A percentile compares a stretch with the other conserved stretches of the same genome.
These are phyloP conservation scores for Pseudococcus jackbeardsleyi DNA, from an alignment of 2,888 invertebrate species.

Conservation along the genomic window DNA sequence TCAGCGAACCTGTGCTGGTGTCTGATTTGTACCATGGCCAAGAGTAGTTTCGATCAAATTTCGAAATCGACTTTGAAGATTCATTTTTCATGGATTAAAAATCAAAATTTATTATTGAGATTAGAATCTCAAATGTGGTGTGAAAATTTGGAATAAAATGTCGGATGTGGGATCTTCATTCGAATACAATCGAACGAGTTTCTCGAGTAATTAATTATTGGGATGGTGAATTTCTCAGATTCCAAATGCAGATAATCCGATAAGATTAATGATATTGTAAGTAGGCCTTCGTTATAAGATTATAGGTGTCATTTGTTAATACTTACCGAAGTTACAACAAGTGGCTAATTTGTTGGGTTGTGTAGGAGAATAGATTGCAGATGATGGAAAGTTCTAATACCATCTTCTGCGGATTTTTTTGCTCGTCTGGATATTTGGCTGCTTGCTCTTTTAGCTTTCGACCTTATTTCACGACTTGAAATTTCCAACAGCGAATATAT, in stretches of 20 bases:
- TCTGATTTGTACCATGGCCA: neutral
- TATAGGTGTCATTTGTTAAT: neutral
- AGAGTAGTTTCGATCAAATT: neutral
- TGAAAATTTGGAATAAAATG: neutral
- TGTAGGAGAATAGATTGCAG: neutral
- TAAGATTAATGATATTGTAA: conserved; percentile 10
- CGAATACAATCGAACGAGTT: neutral
- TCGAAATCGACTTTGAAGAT: neutral
- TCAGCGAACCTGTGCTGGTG: neutral
- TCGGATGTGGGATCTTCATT: neutral
- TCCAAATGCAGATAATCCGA: neutral
- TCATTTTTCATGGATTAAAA: neutral
- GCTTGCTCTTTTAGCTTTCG: neutral
- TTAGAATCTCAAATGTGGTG: neutral
- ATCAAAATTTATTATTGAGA: neutral
- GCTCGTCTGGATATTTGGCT: neutral
- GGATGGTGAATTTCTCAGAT: neutral
- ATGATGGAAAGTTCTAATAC: neutral
- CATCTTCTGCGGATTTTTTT: neutral
- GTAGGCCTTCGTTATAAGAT: neutral
- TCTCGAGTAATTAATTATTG: too few species aligned
- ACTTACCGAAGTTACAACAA: neutral
- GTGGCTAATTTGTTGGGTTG: neutral
- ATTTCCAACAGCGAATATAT: neutral
- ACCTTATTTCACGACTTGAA: neutral